These are phyloP conservation scores for Corapipo altera DNA, from an alignment of 2,113 vertebrate genomes.

Conservation along the genomic window DNA sequence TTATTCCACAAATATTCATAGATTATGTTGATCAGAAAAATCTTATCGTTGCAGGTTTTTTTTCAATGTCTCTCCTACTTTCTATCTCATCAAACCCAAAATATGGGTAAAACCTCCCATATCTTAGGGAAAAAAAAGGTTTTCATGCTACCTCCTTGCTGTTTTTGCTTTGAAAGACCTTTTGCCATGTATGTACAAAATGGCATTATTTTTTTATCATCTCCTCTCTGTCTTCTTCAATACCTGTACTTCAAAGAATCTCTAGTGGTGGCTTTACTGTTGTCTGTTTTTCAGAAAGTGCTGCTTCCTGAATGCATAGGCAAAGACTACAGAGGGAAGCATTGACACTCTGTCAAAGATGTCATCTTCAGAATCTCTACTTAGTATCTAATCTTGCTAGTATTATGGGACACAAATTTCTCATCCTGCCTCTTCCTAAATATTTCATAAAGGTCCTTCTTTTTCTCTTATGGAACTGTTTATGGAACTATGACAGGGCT, in stretches of 20 bases:
- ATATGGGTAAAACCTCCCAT: neutral
- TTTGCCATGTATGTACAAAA: neutral
- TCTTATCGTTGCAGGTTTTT: neutral
- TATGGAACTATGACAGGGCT: neutral
- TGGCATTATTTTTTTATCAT: neutral
- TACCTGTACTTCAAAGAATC: neutral
- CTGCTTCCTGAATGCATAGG: neutral
- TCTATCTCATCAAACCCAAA: neutral
- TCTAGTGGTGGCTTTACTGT: neutral
- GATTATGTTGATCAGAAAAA: neutral
- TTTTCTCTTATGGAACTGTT: neutral
- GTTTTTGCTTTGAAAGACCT: neutral
- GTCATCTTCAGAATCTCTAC: neutral
- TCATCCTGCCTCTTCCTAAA: neutral
- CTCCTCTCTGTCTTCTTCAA: neutral
- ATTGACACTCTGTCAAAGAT: neutral
- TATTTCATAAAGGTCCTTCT: neutral
- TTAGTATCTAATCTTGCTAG: neutral
- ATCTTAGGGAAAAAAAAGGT: neutral
- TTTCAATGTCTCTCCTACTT: neutral
- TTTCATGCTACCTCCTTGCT: neutral
- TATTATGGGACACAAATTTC: neutral
- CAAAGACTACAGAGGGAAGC: neutral
- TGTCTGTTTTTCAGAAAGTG: neutral
- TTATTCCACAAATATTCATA: neutral